Conservation (phyloP, 2,888 invertebrate genomes). For the Liopterus haemorrhoidalis region DNA sequence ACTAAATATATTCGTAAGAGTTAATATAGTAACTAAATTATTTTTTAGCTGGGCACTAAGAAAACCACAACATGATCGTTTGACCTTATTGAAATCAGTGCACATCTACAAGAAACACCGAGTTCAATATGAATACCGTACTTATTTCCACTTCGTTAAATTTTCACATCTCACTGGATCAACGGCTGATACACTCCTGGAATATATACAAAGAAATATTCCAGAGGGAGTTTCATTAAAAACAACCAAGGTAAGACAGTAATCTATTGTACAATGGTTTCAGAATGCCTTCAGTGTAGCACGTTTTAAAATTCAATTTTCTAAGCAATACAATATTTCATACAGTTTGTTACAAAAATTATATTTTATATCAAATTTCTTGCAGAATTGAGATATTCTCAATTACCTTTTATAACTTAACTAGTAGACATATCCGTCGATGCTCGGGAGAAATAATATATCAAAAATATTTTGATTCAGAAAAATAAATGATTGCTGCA, state of each 20-base stretch:
- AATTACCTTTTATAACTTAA: too few species aligned
- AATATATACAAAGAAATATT: conserved; percentile 92
- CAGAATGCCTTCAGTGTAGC: background rate
- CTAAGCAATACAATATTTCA: too few species aligned
- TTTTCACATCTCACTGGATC: conserved; percentile 86
- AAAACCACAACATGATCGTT: conserved; percentile 68
- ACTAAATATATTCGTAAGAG: conserved; percentile 2
- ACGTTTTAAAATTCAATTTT: background rate
- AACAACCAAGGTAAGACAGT: conserved; percentile 65
- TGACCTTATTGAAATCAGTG: conserved; percentile 78
- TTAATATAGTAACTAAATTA: too few species aligned
- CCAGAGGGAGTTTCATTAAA: conserved; percentile 97
- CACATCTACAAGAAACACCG: conserved; percentile 89
- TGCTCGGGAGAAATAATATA: too few species aligned
- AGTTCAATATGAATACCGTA: conserved; percentile 93
- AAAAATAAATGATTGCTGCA: too few species aligned
- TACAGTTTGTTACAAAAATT: too few species aligned
- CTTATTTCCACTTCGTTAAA: conserved; percentile 80
- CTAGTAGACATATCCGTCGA: too few species aligned
- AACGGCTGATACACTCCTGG: conserved; percentile 90
- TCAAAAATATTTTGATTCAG: too few species aligned
- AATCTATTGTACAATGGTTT: background rate
- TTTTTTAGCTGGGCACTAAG: conserved; percentile 64
- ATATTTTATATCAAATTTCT: too few species aligned
- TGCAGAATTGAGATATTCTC: too few species aligned